Percentiles rank a stretch among this genome's conserved stretches.
These are phyloP conservation scores for Chamaea fasciata DNA, from an alignment of 2,113 vertebrate species.

Conservation along the genomic window DNA sequence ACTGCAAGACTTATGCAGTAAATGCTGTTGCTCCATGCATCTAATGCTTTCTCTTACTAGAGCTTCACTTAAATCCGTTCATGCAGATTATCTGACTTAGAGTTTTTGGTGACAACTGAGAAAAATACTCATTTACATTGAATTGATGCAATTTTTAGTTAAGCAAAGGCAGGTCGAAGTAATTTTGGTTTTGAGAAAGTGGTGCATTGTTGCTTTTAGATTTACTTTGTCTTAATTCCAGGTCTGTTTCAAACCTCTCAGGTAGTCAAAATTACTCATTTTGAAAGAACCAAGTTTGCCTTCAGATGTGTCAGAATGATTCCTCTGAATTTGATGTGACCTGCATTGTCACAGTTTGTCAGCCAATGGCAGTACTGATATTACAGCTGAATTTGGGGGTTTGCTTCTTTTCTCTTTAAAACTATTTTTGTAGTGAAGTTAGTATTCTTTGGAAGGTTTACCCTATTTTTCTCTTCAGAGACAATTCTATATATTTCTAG, in stretches of 20 bases:
- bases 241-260: background rate
- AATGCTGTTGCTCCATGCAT: background rate
- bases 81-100: background rate
- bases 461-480: too few relatives aligned
- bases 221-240: background rate
- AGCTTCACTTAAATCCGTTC: background rate
- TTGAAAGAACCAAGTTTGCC: background rate
- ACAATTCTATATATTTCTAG: too few relatives aligned
- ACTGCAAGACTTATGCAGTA: background rate
- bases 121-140: background rate
- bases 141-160: background rate
- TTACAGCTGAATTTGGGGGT: too few relatives aligned
- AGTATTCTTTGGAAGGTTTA: too few relatives aligned
- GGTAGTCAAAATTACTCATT: background rate
- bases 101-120: background rate
- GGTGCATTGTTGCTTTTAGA: background rate
- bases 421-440: too few relatives aligned
- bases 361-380: too few relatives aligned
- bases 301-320: too few relatives aligned
- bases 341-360: too few relatives aligned
- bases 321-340: too few relatives aligned
- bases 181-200: background rate
- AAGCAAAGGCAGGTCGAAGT: background rate
- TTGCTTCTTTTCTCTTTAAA: too few relatives aligned
- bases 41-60: background rate